Evolutionary conservation across 2,888 invertebrate genomes (phyloP).

Genomic region (Diarsia rubi): DNA sequence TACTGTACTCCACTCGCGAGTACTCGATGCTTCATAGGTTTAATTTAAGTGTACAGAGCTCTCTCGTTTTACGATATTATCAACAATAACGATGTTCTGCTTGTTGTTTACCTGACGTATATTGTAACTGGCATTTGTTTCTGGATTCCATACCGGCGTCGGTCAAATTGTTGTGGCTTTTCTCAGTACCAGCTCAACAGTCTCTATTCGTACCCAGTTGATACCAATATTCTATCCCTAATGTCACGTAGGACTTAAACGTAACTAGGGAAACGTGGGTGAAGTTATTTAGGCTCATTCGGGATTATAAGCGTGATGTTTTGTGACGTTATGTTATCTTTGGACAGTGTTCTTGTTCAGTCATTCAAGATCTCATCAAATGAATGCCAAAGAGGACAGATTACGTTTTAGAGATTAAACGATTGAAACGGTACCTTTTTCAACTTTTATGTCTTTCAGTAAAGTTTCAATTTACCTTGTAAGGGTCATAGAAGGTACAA

Average conservation of each 20-base stretch:
- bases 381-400: neutral
- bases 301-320: neutral
- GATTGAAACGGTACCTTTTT: neutral
- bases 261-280: neutral
- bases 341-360: constrained; percentile 4
- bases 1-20: constrained; percentile 35
- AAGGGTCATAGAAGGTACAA: constrained; percentile 1
- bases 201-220: neutral
- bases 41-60: constrained; percentile 33
- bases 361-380: constrained; percentile 11
- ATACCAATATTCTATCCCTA: neutral
- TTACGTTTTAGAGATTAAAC: constrained; percentile 5
- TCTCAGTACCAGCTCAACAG: neutral
- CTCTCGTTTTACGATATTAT: constrained; percentile 39
- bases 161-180: neutral
- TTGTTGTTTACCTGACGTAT: constrained; percentile 18
- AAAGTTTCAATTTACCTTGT: neutral
- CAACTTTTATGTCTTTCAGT: neutral
- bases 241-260: neutral
- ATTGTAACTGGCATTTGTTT: neutral
- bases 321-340: neutral
- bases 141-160: neutral
- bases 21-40: constrained; percentile 41
- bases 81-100: constrained; percentile 19
- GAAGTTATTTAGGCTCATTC: neutral